Evolutionary conservation across 2,113 vertebrate genomes (phyloP).

Genomic region (Trichomycterus rosablanca): DNA sequence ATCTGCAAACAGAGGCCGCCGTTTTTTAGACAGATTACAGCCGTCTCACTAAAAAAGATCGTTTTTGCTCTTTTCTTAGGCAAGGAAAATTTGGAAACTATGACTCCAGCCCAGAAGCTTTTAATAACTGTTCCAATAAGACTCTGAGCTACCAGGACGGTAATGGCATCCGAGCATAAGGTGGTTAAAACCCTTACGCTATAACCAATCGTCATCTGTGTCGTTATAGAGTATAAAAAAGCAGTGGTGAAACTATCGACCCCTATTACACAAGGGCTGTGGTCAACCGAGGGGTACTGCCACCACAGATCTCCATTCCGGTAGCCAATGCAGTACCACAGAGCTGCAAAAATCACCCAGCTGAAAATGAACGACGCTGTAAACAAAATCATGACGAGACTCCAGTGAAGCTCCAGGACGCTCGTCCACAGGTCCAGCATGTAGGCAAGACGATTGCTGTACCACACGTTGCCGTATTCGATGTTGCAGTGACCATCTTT

Average conservation of each 20-base stretch:
- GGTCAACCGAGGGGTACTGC: slow-evolving; percentile 74
- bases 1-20: slow-evolving; percentile 84
- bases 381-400: slow-evolving; percentile 85
- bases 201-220: slow-evolving; percentile 91
- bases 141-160: slow-evolving; percentile 81
- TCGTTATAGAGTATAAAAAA: slow-evolving; percentile 93
- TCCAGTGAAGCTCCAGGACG: slow-evolving; percentile 86
- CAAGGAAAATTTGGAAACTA: slow-evolving; percentile 86
- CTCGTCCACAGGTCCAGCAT: slow-evolving; percentile 94
- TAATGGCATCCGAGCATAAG: slow-evolving; percentile 80
- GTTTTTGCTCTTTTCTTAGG: slow-evolving; percentile 92
- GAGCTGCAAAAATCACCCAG: slow-evolving; percentile 90
- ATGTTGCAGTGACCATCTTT: slow-evolving; percentile 96
- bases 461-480: slow-evolving; percentile 86
- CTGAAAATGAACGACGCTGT: slow-evolving; percentile 86
- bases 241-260: slow-evolving; percentile 82
- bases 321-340: slow-evolving; percentile 87
- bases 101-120: slow-evolving; percentile 88
- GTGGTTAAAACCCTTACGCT: slow-evolving; percentile 80
- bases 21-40: slow-evolving; percentile 84
- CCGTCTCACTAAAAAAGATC: slow-evolving; percentile 85
- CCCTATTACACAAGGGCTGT: slow-evolving; percentile 79
- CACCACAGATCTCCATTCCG: slow-evolving; percentile 84
- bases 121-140: slow-evolving; percentile 85
- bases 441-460: slow-evolving; percentile 77